These are phyloP conservation scores for Panthera leo DNA, from an alignment of 2,113 vertebrate genomes.

Conservation along the genomic window DNA sequence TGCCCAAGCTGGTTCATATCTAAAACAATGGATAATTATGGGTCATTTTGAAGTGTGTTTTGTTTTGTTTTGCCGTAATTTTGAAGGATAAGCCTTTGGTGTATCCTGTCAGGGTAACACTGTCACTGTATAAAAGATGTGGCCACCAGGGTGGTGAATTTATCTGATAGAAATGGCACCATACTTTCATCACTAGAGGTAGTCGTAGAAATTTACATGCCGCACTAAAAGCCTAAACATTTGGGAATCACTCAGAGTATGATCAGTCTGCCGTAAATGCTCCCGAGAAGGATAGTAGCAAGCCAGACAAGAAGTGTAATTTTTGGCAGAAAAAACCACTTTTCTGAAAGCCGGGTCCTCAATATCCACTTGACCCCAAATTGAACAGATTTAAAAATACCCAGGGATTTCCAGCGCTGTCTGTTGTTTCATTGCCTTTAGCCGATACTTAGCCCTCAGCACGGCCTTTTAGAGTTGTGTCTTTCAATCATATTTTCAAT, in stretches of 20 bases:
- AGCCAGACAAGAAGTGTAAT: neutral
- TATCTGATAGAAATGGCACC: neutral
- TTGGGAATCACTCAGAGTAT: conserved; percentile 44
- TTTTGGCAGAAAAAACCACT: conserved; percentile 42
- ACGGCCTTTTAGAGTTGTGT: neutral
- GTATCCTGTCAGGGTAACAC: neutral
- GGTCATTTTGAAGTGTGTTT: neutral
- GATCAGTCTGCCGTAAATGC: neutral
- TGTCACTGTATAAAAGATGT: neutral
- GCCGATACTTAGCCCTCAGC: neutral
- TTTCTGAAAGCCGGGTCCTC: conserved; percentile 25
- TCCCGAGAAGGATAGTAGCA: neutral
- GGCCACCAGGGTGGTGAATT: neutral
- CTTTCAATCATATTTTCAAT: neutral
- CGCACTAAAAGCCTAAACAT: neutral
- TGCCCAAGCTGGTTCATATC: neutral
- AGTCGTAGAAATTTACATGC: neutral
- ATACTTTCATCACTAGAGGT: neutral
- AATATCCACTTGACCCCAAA: conserved; percentile 52
- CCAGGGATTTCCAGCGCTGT: neutral
- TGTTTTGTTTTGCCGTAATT: neutral
- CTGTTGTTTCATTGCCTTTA: neutral
- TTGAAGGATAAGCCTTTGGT: neutral
- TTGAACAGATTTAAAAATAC: conserved; percentile 15
- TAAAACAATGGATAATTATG: neutral